Base-by-base conservation (phyloP, 2,888 invertebrate species). In the Drosophila peninsularis region DNA sequence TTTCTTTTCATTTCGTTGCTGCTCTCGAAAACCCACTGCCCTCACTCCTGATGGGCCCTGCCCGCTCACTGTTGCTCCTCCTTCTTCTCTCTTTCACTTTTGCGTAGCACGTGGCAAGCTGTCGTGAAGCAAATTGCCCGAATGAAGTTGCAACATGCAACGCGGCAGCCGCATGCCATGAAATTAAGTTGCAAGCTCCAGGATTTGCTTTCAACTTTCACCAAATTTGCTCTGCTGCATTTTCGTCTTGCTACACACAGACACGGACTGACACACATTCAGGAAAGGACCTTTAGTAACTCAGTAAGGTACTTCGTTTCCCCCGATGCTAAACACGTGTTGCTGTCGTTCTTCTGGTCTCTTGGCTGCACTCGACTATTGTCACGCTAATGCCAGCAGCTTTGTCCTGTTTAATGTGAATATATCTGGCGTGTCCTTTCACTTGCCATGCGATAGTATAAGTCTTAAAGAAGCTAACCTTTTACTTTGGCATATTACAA, bases 111-210 rank as follows among this genome's bases (percentile, higher is more conserved):
- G 77, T 74, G 86, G 88, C 78, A 82, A 71, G 82, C 70, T 77
- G 68, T 85, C 82, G 73, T 73, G 74, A 50, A 81, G 82, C 88
- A 83, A 83, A 83, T 83, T 85, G 82, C 85, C 83, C 78, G 82
- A 88, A 88, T 88, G 75, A 82, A 80, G 82, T 72, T 82, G 80
- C 85, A 61, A 57, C 79, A 78, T 72, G 82, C 80, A 63, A 82
- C 70, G 78, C 58, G 64, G 63, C 71, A 71, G 75, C 69, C 75
- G 75, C 88, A 75, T 82, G 82, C 78, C 71, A 82, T 85, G 88
- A 83, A 83, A 83, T 88, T 88, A 83, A 83, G 86, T 83, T 88
- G 83, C 83, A 83, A 88, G 88, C 83, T 80, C 65, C 75, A 82
- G 83, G 83, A 83, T 83, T 88, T 88, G 78, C 80, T 83, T 88